phyloP scores from a whole-genome alignment of 2,113 vertebrate species.

The Glaucomys volans region DNA sequence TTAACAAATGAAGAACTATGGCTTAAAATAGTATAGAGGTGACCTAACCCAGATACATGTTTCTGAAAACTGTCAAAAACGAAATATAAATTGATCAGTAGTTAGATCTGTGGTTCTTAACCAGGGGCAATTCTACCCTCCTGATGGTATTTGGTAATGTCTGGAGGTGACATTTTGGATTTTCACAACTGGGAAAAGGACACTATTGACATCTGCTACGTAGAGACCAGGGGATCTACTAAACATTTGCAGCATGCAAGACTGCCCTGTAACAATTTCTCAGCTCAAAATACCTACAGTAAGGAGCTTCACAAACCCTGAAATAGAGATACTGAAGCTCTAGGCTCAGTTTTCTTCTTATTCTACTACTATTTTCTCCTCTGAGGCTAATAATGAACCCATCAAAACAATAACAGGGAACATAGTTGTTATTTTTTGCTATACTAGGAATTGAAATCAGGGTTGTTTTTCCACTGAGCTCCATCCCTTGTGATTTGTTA shows the following conservation, averaged over 20 bases:
- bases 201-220: not conserved
- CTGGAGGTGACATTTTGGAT: not conserved
- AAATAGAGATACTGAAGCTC: not conserved
- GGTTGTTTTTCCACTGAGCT: not conserved
- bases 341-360: not conserved
- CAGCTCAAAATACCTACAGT: not conserved
- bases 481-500: not conserved
- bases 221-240: not conserved
- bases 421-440: not conserved
- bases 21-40: not conserved
- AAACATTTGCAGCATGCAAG: not conserved
- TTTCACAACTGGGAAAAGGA: not conserved
- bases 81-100: not conserved
- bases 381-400: not conserved
- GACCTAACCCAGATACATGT: not conserved
- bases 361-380: not conserved
- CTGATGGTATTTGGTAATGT: not conserved
- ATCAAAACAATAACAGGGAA: not conserved
- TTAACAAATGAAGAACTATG: not conserved
- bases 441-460: not conserved
- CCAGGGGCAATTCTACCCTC: not conserved
- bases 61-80: not conserved
- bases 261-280: not conserved
- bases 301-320: not conserved
- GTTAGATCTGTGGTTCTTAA: not conserved